These are phyloP conservation scores for Parazoanthus atlanticus DNA, from an alignment of 92 coral and sea anemone genomes.

Conservation along the genomic window DNA sequence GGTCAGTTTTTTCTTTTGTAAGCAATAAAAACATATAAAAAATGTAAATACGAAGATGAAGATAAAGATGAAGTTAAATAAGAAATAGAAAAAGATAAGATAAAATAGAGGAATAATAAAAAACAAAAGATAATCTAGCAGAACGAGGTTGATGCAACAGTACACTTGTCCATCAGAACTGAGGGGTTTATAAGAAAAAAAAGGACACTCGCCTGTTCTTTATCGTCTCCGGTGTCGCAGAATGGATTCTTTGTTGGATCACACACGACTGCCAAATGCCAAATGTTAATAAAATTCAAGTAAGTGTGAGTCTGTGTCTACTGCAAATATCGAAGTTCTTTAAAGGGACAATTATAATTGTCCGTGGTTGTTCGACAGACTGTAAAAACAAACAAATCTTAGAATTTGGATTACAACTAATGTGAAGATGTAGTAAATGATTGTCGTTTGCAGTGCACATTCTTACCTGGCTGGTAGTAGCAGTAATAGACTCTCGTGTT, in stretches of 20 bases:
- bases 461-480: slow-evolving; percentile 78
- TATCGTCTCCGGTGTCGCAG: background rate
- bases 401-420: background rate
- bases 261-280: slow-evolving; percentile 4
- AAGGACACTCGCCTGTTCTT: background rate
- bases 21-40: no score
- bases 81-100: no score
- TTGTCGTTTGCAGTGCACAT: no score
- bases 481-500: slow-evolving; percentile 83
- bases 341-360: background rate
- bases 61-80: no score
- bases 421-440: no score
- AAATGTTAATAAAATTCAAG: background rate
- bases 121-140: no score
- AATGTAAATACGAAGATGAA: no score
- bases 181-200: background rate
- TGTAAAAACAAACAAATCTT: no score
- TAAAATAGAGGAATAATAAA: no score
- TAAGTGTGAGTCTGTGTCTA: background rate
- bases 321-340: background rate
- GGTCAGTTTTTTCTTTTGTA: no score
- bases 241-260: slow-evolving; percentile 16
- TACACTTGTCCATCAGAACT: background rate
- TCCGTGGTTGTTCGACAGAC: background rate
- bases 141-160: background rate